Base-by-base conservation (phyloP, 2,888 invertebrate species). In the Herminia tarsipennalis region DNA sequence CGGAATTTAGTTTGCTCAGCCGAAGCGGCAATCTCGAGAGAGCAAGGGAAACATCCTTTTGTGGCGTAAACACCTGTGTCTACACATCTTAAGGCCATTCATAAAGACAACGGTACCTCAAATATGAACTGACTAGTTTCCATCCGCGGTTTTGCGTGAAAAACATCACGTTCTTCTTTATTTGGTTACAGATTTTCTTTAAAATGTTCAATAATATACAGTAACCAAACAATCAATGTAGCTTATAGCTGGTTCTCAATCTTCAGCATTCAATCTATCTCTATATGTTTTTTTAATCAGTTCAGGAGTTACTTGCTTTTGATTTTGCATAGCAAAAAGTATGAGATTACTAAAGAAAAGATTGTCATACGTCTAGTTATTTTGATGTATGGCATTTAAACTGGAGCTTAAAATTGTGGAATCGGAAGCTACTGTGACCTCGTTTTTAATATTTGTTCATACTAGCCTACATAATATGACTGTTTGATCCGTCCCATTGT, bases 1-100 rank as follows among this genome's bases (percentile, higher is more conserved):
- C 56, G 81, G 86, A 76, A 83, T 86, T 78, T 48, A 56, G 84
- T 87, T 86, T 85, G 78, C 76, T 75, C 85, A 87, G 85, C 77
- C 83, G 86, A 66, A 35, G 44, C 52, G 56, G 62, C 64, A 67
- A 78, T 83, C 83, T 83, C 80, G 47, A 52, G 76, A 77, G 80
- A 81, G 74, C 36, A 36, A 69, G 67, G 58, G 59, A 73, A 66
- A 73, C 78, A 87, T 87, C 86, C 81, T 79, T 81, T 86, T 86
- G 78, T 85, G 37, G 43, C 20, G 21, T 27, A 33, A 18, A 71
- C 88, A 88, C 83, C 76, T 88, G 88, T 77, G 71, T 78, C 71
- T 56, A 88, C 75, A 73, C 70, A 66, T 67, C 67, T 68, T 56
- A 60, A 68, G 66, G 60, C 62, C 66, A 66, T 62, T 64, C 52